Evolutionary conservation across 1,140 invertebrate genomes (phyloP), one percentile per base, ranked within the genome.

Genomic region (Leptoteleia sp.): DNA sequence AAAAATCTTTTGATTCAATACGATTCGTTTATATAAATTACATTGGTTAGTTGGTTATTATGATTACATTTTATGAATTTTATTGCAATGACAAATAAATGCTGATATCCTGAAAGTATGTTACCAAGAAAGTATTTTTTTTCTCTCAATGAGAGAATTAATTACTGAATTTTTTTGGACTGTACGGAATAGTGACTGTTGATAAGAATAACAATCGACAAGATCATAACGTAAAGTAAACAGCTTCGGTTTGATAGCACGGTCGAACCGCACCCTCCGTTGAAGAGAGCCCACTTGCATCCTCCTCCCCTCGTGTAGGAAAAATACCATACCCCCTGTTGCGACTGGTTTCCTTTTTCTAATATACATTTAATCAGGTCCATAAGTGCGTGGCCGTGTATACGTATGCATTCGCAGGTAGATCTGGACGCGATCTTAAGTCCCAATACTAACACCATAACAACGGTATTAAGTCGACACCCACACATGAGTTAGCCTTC

Each of bases 341-440:
- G 87, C 61, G 87, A 83, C 70, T 65, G 64, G 72, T 57, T 75
- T 75, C 82, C 70, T 81, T 57, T 79, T 83, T 52, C 82, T 88
- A 87, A 88, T 87, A 87, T 87, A 88, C 85, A 87, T 86, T 87
- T 86, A 88, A 88, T 88, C 85, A 88, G 84, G 80, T 77, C 61
- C 82, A 81, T 84, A 82, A 84, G 83, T 82, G 76, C 80, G 76
- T 52, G 64, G 72, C 68, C 70, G 57, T 54, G 67, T 72, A 72
- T 38, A 55, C 61, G 57, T 75, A 59, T 61, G 64, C 59, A 72
- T 57, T 35, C 45, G 65, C 17, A 79, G 45, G 72, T 48, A 79
- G 55, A 68, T 61, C 54, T 33, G 37, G 64, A 8, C 75, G 59
- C 75, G 37, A 75, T 79, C 77, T 75, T 81, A 75, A 83, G 79